Conservation (phyloP, 2,888 invertebrate genomes). For the Hyles lineata region DNA sequence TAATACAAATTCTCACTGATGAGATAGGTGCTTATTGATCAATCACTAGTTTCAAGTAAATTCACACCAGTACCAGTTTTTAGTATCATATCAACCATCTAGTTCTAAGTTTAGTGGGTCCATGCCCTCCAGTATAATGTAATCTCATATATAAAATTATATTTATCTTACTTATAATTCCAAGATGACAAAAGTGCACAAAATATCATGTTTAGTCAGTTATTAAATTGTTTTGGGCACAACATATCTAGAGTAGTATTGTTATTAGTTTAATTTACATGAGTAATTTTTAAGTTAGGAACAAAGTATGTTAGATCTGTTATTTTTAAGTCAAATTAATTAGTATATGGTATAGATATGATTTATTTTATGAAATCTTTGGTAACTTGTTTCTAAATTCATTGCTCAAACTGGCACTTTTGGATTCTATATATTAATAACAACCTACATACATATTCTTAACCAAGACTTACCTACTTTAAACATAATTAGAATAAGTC, state of each 20-base stretch:
- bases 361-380: neutral
- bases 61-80: no score
- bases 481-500: slow-evolving; percentile 17
- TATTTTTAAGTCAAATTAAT: neutral
- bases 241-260: neutral
- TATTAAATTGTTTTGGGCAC: neutral
- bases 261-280: slow-evolving; percentile 9
- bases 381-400: neutral
- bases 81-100: no score
- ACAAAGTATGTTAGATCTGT: slow-evolving; percentile 30
- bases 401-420: slow-evolving; percentile 15
- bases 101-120: slow-evolving; percentile 3
- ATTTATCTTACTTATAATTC: neutral
- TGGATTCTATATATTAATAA: neutral
- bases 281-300: slow-evolving; percentile 18
- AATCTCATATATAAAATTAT: neutral
- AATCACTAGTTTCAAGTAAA: no score
- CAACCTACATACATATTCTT: neutral
- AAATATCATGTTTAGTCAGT: neutral
- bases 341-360: neutral
- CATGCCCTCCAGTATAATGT: neutral
- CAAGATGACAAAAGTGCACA: slow-evolving; percentile 5
- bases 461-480: slow-evolving; percentile 11
- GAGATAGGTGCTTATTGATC: no score
- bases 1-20: no score